phyloP scores from a whole-genome alignment of 2,797 vertebrate species.

The Hypotaenidia okinawae region DNA sequence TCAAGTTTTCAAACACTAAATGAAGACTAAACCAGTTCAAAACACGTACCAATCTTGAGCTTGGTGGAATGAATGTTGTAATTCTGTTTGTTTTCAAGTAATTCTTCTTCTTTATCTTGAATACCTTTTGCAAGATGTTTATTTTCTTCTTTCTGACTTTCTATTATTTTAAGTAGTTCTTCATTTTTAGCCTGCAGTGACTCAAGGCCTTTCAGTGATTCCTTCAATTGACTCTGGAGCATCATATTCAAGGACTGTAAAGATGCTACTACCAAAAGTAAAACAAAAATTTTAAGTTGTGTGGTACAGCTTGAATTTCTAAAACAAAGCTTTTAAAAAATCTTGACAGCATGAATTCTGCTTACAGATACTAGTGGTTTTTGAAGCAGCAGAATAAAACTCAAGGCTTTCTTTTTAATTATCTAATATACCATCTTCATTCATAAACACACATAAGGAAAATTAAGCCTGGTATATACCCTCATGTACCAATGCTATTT shows the following conservation, averaged over 20 bases:
- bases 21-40: background rate
- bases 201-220: conserved; percentile 78
- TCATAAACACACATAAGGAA: background rate
- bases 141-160: conserved; percentile 79
- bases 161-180: conserved; percentile 79
- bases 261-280: conserved; percentile 75
- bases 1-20: background rate
- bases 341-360: background rate
- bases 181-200: conserved; percentile 83
- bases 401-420: background rate
- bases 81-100: conserved; percentile 79
- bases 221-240: conserved; percentile 83
- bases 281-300: background rate
- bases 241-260: conserved; percentile 80
- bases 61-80: conserved; percentile 74
- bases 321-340: background rate
- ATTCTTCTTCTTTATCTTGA: conserved; percentile 78
- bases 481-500: too few relatives aligned
- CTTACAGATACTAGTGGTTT: background rate
- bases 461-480: background rate
- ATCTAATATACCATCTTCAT: background rate
- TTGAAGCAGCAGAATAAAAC: background rate
- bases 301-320: background rate
- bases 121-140: conserved; percentile 69
- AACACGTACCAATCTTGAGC: conserved; percentile 80